Evolutionary conservation across 2,888 invertebrate species (phyloP).

Genomic region (Sicus ferrugineus): DNA sequence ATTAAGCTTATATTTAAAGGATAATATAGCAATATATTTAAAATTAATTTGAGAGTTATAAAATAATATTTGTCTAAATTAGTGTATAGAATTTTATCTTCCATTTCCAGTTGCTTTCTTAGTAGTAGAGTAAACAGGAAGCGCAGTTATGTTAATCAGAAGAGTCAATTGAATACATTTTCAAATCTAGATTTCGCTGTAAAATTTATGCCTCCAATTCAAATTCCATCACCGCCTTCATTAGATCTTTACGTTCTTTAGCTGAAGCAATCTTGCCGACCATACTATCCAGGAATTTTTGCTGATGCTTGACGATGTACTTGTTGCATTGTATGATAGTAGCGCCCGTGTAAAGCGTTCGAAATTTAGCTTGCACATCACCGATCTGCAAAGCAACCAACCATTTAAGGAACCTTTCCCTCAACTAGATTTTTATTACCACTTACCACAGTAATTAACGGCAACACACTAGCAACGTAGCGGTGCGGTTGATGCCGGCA

Average conservation of each 20-base stretch:
- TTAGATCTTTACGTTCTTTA: constrained; percentile 70
- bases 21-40: too few species aligned
- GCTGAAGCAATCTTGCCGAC: constrained; percentile 71
- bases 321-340: constrained; percentile 81
- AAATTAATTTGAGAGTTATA: too few species aligned
- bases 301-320: constrained; percentile 75
- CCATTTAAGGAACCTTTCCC: not conserved
- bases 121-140: too few species aligned
- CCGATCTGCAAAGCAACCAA: constrained; percentile 65
- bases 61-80: too few species aligned
- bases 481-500: constrained; percentile 79
- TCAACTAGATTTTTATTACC: not conserved
- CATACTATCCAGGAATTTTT: constrained; percentile 70
- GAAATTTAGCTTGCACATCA: constrained; percentile 69
- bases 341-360: constrained; percentile 78
- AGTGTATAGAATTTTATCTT: too few species aligned
- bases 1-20: too few species aligned
- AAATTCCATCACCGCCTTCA: constrained; percentile 59
- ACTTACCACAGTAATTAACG: constrained; percentile 70
- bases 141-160: too few species aligned
- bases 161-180: too few species aligned
- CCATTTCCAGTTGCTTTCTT: too few species aligned
- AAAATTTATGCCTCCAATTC: constrained; percentile 53
- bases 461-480: constrained; percentile 74
- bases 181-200: too few species aligned